Conservation (phyloP, 2,113 vertebrate genomes). For the Plotosus lineatus region DNA sequence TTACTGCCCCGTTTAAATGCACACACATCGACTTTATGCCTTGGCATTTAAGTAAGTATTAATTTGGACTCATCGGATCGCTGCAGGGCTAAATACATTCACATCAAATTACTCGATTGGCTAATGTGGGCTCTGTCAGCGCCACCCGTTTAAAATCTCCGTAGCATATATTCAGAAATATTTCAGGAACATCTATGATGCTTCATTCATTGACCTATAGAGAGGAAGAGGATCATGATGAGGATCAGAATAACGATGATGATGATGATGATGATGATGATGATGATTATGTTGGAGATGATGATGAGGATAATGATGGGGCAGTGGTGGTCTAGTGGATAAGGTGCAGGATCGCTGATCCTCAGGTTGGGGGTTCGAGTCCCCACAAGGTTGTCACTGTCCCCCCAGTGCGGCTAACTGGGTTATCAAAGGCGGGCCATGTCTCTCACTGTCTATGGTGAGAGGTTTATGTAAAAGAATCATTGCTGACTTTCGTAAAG, state of each 20-base stretch:
- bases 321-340: no score
- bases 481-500: no score
- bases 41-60: conserved; percentile 35
- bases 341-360: no score
- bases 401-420: no score
- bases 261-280: not conserved
- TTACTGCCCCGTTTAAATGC: conserved; percentile 19
- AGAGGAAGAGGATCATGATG: not conserved
- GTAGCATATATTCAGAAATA: conserved; percentile 38
- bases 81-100: conserved; percentile 40
- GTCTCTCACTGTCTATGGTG: no score
- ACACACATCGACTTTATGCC: conserved; percentile 31
- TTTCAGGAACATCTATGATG: conserved; percentile 14
- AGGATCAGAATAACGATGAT: not conserved
- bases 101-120: conserved; percentile 47
- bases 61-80: conserved; percentile 27
- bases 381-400: no score
- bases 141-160: conserved; percentile 35
- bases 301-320: not conserved
- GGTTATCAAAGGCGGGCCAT: no score
- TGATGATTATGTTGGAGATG: not conserved
- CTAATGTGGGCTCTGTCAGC: conserved; percentile 53
- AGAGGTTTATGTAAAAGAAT: no score
- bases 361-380: no score
- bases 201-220: not conserved